phyloP scores from a whole-genome alignment of 2,113 vertebrate species.

The Climacteris rufus region DNA sequence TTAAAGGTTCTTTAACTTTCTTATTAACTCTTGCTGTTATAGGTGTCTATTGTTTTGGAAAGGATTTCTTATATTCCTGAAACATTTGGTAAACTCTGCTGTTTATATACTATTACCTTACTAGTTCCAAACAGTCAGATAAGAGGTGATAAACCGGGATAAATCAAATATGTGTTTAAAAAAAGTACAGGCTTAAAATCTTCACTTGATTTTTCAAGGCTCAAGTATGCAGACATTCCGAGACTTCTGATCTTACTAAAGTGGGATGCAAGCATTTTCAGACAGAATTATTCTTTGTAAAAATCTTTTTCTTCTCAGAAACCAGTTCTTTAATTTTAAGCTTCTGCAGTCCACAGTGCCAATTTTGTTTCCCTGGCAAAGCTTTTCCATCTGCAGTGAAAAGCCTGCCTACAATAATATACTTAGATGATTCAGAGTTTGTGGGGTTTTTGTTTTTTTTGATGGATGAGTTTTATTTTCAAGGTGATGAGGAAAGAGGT shows the following conservation, averaged over 20 bases:
- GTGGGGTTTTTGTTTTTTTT: not conserved
- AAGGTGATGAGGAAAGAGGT: rapidly evolving
- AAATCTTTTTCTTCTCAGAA: not conserved
- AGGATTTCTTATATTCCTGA: not conserved
- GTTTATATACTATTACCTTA: not conserved
- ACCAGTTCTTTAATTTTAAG: not conserved
- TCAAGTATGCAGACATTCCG: not conserved
- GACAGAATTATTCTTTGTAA: not conserved
- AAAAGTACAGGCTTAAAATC: not conserved
- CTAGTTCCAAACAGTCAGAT: not conserved
- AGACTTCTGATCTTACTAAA: not conserved
- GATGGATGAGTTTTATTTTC: not conserved
- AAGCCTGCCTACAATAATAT: not conserved
- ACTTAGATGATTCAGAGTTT: not conserved
- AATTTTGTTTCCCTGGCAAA: not conserved
- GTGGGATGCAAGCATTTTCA: not conserved
- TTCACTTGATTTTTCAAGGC: not conserved
- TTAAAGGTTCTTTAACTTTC: not conserved
- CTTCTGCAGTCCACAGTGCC: not conserved
- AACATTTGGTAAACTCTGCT: not conserved
- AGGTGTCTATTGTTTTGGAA: not conserved
- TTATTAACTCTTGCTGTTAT: not conserved
- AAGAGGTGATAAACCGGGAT: not conserved
- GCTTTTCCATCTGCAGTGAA: not conserved
- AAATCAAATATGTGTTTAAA: too few species aligned